Evolutionary conservation across 2,797 vertebrate species (phyloP).

Genomic region (Heterohyrax brucei): DNA sequence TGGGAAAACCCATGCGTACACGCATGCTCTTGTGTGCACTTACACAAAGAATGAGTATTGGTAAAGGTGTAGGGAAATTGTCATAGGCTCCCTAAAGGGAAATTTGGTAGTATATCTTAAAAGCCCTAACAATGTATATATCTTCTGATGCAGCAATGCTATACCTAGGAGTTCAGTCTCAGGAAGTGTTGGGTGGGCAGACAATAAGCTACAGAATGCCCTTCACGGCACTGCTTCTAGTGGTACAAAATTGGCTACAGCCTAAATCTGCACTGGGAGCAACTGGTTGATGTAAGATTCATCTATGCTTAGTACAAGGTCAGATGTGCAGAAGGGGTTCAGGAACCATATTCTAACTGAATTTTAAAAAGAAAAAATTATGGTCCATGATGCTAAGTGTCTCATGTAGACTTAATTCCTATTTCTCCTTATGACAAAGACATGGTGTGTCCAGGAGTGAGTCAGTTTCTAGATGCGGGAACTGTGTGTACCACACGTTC

Average conservation of each 20-base stretch:
- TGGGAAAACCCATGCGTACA: neutral
- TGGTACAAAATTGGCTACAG: neutral
- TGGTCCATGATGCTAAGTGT: neutral
- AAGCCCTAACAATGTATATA: neutral
- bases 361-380: conserved; percentile 25
- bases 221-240: neutral
- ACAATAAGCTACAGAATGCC: neutral
- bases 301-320: neutral
- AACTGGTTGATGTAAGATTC: conserved; percentile 4
- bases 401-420: neutral
- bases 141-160: neutral
- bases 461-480: conserved; percentile 25
- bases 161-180: neutral
- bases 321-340: neutral
- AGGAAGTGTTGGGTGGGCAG: neutral
- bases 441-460: conserved; percentile 2
- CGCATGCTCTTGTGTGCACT: no score
- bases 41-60: neutral
- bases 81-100: neutral
- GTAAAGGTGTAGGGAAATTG: neutral
- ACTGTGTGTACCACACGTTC: neutral
- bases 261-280: neutral
- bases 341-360: neutral
- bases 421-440: neutral
- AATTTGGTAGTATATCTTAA: neutral